Conservation (phyloP, 2,888 invertebrate genomes). For the Troglohyphantes excavatus region DNA sequence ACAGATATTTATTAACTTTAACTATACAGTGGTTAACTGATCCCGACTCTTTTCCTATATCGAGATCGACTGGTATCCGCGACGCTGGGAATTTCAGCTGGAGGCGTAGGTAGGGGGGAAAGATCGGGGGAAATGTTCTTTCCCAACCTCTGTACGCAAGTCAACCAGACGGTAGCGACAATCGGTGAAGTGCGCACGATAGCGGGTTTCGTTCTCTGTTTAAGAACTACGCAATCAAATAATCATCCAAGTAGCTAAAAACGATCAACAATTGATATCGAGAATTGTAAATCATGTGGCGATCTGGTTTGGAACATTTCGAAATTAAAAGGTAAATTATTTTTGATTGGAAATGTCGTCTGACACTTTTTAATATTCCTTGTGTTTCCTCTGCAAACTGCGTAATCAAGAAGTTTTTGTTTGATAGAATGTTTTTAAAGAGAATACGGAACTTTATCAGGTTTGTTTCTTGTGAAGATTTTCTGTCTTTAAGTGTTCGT, state of each 20-base stretch:
- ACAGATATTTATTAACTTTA: no score
- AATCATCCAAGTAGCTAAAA: background rate
- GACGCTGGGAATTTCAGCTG: conserved; percentile 54
- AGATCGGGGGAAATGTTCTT: conserved; percentile 28
- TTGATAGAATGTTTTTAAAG: background rate
- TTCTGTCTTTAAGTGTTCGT: background rate
- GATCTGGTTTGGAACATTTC: background rate
- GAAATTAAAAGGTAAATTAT: background rate
- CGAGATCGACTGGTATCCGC: background rate
- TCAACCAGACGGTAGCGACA: conserved; percentile 33
- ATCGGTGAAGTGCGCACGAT: conserved; percentile 14
- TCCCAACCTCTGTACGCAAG: conserved; percentile 51
- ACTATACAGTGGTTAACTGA: no score
- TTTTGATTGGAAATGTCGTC: conserved; percentile 20
- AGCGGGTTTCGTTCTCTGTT: background rate
- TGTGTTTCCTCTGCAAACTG: background rate
- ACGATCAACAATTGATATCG: background rate
- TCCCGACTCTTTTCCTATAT: no score
- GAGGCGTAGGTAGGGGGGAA: conserved; percentile 43
- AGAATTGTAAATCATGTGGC: background rate
- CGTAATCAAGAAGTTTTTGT: conserved; percentile 20
- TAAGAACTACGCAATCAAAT: conserved; percentile 44
- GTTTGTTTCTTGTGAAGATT: background rate
- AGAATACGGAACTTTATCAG: background rate
- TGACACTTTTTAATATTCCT: conserved; percentile 10